phyloP scores from a whole-genome alignment of 1,140 invertebrate genomes.

The Drosophila ironensis region DNA sequence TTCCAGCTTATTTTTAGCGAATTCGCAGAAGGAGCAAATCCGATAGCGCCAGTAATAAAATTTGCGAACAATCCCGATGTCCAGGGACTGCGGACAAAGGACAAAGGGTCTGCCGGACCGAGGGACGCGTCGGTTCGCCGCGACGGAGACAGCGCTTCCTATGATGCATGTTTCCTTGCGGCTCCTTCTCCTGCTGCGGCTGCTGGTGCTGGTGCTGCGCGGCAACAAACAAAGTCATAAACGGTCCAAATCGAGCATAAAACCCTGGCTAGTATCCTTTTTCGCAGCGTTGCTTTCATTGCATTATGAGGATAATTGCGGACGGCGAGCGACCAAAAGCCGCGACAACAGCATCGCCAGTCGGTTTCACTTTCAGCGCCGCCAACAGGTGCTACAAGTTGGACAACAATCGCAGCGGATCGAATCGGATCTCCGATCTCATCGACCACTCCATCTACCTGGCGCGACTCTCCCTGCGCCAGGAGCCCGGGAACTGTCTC shows the following conservation, averaged over 20 bases:
- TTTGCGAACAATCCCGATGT: constrained; percentile 34
- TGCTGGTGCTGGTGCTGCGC: constrained; percentile 19
- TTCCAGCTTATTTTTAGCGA: constrained; percentile 54
- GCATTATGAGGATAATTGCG: constrained; percentile 68
- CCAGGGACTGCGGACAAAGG: constrained; percentile 3
- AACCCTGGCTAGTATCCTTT: constrained; percentile 68
- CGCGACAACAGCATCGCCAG: constrained; percentile 39
- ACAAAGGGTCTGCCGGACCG: background rate
- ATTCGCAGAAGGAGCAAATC: constrained; percentile 64
- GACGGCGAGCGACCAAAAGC: constrained; percentile 51
- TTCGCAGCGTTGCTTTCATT: constrained; percentile 51
- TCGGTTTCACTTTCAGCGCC: constrained; percentile 55
- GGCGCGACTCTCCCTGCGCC: constrained; percentile 32
- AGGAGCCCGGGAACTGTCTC: constrained; percentile 37
- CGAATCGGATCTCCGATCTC: constrained; percentile 38
- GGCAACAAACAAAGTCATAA: constrained; percentile 68
- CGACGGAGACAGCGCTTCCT: constrained; percentile 15
- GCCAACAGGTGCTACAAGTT: constrained; percentile 72
- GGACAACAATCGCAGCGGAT: constrained; percentile 42
- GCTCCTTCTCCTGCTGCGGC: too few species aligned
- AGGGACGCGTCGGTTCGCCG: constrained; percentile 25
- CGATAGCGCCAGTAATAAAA: constrained; percentile 78
- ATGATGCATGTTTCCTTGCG: too few species aligned
- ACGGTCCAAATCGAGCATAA: constrained; percentile 74
- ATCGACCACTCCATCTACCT: constrained; percentile 69